These are phyloP conservation scores for Hedychridium roseum DNA, from an alignment of 2,888 invertebrate species.

Conservation along the genomic window DNA sequence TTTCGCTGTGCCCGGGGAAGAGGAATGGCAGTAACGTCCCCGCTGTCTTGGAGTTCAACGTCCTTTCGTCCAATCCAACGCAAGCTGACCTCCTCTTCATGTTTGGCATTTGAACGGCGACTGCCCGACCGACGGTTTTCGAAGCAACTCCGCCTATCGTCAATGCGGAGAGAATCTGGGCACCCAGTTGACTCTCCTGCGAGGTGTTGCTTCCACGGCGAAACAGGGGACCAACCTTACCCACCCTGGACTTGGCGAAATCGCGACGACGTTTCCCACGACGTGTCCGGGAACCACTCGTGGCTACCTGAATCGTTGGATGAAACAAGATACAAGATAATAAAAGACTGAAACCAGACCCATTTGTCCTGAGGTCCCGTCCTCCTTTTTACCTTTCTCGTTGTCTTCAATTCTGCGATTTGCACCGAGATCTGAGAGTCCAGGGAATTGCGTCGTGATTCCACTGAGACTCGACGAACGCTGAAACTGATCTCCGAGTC, in stretches of 20 bases:
- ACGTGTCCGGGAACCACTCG: conserved; percentile 58
- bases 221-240: conserved; percentile 53
- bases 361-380: no score
- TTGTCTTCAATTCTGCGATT: conserved; percentile 72
- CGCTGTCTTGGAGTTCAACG: conserved; percentile 44
- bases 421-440: conserved; percentile 89
- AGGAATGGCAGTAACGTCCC: conserved; percentile 59
- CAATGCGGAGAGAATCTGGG: conserved; percentile 73
- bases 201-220: conserved; percentile 78
- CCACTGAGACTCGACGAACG: conserved; percentile 83
- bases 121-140: no score
- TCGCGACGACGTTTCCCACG: conserved; percentile 62
- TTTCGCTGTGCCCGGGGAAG: conserved; percentile 66
- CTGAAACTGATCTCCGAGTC: conserved; percentile 78
- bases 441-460: conserved; percentile 85
- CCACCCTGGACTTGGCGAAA: conserved; percentile 60
- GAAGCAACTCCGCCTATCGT: conserved; percentile 65
- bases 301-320: no score
- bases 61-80: conserved; percentile 65
- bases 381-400: conserved; percentile 72
- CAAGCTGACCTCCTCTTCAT: conserved; percentile 66
- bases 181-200: conserved; percentile 81
- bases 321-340: no score
- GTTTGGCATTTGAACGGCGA: conserved; percentile 67
- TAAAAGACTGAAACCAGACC: no score